phyloP scores from a whole-genome alignment of 2,888 invertebrate species.

The Troglohyphantes excavatus region DNA sequence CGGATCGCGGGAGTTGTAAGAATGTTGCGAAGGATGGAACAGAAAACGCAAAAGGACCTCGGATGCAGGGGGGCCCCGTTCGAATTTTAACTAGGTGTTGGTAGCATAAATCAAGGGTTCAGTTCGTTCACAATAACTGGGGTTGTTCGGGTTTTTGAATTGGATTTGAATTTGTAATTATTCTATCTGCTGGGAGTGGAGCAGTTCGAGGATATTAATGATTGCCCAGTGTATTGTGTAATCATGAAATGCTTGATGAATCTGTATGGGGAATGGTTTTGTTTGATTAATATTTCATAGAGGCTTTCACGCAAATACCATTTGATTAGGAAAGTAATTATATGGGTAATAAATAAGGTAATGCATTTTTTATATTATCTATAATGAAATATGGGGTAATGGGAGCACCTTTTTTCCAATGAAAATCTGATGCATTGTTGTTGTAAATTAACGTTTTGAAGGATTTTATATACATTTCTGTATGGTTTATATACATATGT shows the following conservation, averaged over 20 bases:
- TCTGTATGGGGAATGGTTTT: background rate
- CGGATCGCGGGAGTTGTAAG: background rate
- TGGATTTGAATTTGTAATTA: background rate
- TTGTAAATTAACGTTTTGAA: no score
- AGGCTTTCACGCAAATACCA: background rate
- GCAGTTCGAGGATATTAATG: constrained; percentile 4
- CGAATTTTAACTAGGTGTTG: constrained; percentile 45
- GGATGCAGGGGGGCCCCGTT: constrained; percentile 3
- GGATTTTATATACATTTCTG: no score
- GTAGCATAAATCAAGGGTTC: constrained; percentile 23
- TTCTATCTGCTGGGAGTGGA: background rate
- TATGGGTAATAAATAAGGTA: background rate
- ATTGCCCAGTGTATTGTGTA: background rate
- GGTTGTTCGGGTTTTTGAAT: background rate
- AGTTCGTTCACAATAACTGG: background rate
- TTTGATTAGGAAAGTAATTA: background rate
- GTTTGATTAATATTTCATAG: background rate
- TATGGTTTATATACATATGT: no score
- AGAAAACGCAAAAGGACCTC: background rate
- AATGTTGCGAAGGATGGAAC: background rate
- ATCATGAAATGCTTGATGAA: constrained; percentile 1
- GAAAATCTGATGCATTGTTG: no score
- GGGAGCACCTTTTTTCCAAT: no score
- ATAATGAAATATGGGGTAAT: no score
- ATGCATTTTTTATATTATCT: no score